Evolutionary conservation across 2,888 invertebrate genomes (phyloP), one percentile per base, ranked within the genome.

Genomic region (Drosophila nr. medialis): DNA sequence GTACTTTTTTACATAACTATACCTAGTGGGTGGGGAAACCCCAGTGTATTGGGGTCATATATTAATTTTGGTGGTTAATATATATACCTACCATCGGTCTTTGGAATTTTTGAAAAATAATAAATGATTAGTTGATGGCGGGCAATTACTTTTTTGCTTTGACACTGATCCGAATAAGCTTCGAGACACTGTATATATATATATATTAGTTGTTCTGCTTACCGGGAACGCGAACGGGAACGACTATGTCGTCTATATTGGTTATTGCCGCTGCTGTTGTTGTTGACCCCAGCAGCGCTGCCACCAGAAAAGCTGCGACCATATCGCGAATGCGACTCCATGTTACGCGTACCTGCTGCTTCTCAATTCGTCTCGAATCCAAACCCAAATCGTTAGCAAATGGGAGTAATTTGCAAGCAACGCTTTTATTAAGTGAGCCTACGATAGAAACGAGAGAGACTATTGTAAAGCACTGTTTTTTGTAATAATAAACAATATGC

Each of bases 151-250:
- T n/a, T n/a, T n/a, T n/a, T n/a, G n/a, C n/a, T n/a, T n/a, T n/a
- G n/a, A n/a, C n/a, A n/a, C n/a, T n/a, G n/a, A n/a, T n/a, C n/a
- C n/a, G n/a, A n/a, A n/a, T n/a, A n/a, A n/a, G n/a, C n/a, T n/a
- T n/a, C n/a, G n/a, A n/a, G n/a, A n/a, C n/a, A n/a, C n/a, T n/a
- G n/a, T 24, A 27, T 13, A 8, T 45, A 21, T 38, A 11, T 40
- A 30, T 29, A 13, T 29, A 45, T n/a, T 3, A 45, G 27, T 27
- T 55, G 21, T 7, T 54, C 2, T 30, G 48, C 69, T 72, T 75
- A 85, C 80, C 81, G 83, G 49, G 93, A 93, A 32, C 92, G 89
- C 27, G 93, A 93, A 30, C 93, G 91, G 30, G 93, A 93, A 32
- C 92, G 86, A 67, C 93, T 92, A 40, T 92, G 91, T 24, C 92